Conservation (phyloP, 2,888 invertebrate species). For the Polyploca ridens region DNA sequence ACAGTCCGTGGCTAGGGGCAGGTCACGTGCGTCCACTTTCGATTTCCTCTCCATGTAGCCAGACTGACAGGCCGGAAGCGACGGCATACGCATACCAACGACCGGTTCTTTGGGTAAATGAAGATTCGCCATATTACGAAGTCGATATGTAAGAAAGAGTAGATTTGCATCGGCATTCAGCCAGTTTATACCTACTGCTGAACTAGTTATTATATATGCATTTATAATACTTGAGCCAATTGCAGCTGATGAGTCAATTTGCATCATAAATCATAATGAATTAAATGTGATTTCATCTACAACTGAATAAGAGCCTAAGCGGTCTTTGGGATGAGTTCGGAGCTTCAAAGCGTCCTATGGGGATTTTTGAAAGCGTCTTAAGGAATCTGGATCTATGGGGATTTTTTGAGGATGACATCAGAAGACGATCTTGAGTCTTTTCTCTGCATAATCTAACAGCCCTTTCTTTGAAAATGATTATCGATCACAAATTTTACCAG, state of each 20-base stretch:
- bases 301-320: too few species aligned
- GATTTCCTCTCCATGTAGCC: slow-evolving; percentile 3
- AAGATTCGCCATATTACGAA: slow-evolving; percentile 1
- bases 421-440: too few species aligned
- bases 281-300: background rate
- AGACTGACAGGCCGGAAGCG: background rate
- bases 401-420: background rate
- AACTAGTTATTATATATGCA: too few species aligned
- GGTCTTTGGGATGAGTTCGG: background rate
- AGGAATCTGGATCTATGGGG: background rate
- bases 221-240: too few species aligned
- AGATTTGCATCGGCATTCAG: background rate
- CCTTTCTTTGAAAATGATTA: too few species aligned
- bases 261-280: background rate
- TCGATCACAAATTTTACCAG: too few species aligned
- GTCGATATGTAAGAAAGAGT: background rate
- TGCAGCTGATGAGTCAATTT: background rate
- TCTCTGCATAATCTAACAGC: background rate
- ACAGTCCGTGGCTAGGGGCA: background rate
- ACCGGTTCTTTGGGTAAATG: background rate
- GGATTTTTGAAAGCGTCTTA: background rate
- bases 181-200: too few species aligned
- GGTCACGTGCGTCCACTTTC: background rate
- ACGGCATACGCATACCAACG: background rate
- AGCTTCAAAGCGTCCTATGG: background rate